Percentiles rank a stretch among this genome's conserved stretches.
Evolutionary conservation across 2,797 vertebrate species (phyloP).

Genomic region (Gorsachius magnificus): DNA sequence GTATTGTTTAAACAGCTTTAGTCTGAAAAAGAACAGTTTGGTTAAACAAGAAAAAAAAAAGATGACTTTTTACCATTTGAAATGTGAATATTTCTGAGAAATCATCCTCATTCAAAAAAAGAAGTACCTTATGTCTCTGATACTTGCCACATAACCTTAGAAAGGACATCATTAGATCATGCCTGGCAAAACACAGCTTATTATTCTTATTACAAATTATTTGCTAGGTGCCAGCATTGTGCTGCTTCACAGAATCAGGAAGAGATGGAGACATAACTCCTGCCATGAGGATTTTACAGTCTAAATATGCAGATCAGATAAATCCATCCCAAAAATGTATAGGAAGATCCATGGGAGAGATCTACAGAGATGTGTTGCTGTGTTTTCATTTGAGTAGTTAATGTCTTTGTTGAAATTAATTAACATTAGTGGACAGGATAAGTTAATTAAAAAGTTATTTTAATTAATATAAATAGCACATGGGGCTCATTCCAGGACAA

Average conservation of each 20-base stretch:
- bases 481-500: background rate
- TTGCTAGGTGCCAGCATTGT: slow-evolving; percentile 3
- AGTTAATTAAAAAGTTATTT: background rate
- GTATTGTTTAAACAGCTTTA: slow-evolving; percentile 53
- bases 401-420: background rate
- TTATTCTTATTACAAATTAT: background rate
- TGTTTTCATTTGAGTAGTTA: background rate
- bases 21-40: slow-evolving; percentile 14
- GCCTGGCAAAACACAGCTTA: background rate
- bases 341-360: background rate
- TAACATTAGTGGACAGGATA: background rate
- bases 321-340: background rate
- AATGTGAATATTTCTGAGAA: slow-evolving; percentile 30
- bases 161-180: background rate
- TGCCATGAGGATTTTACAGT: background rate
- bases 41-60: background rate
- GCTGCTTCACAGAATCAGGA: background rate
- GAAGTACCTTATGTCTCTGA: background rate
- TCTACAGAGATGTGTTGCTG: background rate
- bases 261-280: background rate
- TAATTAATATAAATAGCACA: background rate
- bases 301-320: background rate
- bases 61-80: slow-evolving; percentile 4
- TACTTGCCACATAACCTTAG: background rate
- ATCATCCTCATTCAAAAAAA: background rate